Conservation (phyloP, 2,113 vertebrate genomes). For the Ceuthmochares aereus region DNA sequence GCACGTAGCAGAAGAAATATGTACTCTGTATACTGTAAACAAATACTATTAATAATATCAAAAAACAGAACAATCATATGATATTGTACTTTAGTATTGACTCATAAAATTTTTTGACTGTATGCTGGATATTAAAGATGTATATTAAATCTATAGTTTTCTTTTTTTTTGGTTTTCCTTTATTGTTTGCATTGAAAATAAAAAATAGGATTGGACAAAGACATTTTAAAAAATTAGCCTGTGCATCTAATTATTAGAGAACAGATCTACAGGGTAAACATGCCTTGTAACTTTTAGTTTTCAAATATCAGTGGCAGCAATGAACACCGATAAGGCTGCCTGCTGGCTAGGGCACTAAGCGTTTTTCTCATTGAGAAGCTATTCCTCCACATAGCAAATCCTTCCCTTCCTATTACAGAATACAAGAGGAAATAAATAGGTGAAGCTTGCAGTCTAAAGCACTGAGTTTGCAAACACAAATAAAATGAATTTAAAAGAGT, state of each 20-base stretch:
- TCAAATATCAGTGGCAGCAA: not conserved
- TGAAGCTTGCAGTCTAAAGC: not conserved
- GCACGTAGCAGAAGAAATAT: not conserved
- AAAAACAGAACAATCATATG: not conserved
- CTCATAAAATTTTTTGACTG: not conserved
- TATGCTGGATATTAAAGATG: not conserved
- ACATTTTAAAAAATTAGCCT: not conserved
- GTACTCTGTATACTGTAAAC: not conserved
- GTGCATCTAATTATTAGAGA: not conserved
- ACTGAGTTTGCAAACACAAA: not conserved
- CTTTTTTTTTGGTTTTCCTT: not conserved
- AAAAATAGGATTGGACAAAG: not conserved
- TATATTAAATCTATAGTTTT: not conserved
- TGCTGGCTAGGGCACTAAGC: not conserved
- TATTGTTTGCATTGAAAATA: not conserved
- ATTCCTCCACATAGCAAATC: not conserved
- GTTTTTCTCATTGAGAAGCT: constrained; percentile 22
- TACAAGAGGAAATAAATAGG: constrained; percentile 26
- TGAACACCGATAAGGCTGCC: not conserved
- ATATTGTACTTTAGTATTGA: not conserved
- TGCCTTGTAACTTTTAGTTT: not conserved
- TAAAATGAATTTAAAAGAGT: not conserved
- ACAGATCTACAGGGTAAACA: not conserved
- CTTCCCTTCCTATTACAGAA: not conserved
- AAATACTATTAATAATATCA: not conserved